These are phyloP conservation scores for Oikopleura albicans DNA, from an alignment of 23 tunicate species.

Conservation along the genomic window DNA sequence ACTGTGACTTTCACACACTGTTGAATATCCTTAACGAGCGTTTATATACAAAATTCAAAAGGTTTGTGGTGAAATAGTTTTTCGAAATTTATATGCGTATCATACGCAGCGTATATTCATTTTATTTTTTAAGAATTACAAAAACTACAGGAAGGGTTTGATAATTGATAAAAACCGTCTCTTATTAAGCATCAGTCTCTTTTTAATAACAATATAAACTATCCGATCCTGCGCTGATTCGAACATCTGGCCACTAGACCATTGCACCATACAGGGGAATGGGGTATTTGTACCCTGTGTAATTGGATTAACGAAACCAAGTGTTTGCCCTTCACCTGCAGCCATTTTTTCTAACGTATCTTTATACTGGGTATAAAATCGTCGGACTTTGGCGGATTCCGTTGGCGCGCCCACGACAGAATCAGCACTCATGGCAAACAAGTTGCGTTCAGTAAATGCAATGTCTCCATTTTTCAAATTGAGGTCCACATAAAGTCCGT, in stretches of 20 bases:
- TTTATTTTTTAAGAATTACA: too few species aligned
- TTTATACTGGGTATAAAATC: not conserved
- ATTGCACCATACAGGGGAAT: not conserved
- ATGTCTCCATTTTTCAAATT: not conserved
- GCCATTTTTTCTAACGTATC: not conserved
- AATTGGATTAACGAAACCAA: not conserved
- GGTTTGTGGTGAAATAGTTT: too few species aligned
- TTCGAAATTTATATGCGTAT: too few species aligned
- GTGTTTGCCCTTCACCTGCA: not conserved
- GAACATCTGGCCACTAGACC: not conserved
- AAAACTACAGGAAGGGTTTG: too few species aligned
- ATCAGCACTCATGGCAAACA: not conserved
- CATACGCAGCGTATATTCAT: too few species aligned
- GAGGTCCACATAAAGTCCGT: not conserved
- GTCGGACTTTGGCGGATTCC: too few species aligned
- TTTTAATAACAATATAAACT: too few species aligned
- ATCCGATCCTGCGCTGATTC: not conserved
- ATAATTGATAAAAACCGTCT: too few species aligned
- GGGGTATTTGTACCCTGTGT: not conserved
- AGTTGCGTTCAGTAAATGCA: not conserved
- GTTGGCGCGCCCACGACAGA: too few species aligned
- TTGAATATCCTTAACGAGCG: too few species aligned
- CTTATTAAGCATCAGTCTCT: too few species aligned
- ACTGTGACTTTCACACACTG: not conserved
- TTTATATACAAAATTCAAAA: too few species aligned